Evolutionary conservation across 2,113 vertebrate species (phyloP).

Genomic region (Siniperca knerii): DNA sequence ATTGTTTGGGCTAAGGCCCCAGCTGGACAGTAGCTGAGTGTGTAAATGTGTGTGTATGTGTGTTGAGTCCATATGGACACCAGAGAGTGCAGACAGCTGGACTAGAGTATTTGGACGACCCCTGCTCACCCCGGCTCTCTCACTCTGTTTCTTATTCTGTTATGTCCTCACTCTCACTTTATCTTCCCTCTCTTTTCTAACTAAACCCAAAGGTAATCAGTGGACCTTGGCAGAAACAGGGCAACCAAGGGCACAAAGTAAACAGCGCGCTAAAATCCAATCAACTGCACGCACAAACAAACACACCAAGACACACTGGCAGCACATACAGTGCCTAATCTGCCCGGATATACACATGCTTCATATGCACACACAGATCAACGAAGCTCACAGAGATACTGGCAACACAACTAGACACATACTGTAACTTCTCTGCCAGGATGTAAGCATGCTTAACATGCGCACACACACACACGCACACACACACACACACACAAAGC

Average conservation of each 20-base stretch:
- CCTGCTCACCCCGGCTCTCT: slow-evolving; percentile 39
- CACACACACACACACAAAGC: not conserved
- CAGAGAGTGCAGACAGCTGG: slow-evolving; percentile 64
- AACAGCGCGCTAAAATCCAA: slow-evolving; percentile 63
- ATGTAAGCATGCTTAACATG: slow-evolving; percentile 34
- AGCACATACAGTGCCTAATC: slow-evolving; percentile 26
- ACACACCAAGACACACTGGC: slow-evolving; percentile 21
- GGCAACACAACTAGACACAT: not conserved
- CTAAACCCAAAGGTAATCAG: slow-evolving; percentile 72
- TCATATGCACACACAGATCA: slow-evolving; percentile 19
- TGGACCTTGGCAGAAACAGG: slow-evolving; percentile 57
- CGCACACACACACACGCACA: not conserved
- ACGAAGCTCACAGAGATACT: slow-evolving; percentile 13
- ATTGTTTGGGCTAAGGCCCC: slow-evolving; percentile 65
- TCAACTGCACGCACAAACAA: slow-evolving; percentile 26
- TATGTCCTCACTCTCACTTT: slow-evolving; percentile 42
- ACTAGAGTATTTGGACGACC: slow-evolving; percentile 57
- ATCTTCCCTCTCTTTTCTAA: slow-evolving; percentile 48
- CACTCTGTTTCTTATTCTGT: slow-evolving; percentile 5
- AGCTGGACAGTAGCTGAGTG: slow-evolving; percentile 73
- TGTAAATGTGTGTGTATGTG: slow-evolving; percentile 37
- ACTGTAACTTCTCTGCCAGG: slow-evolving; percentile 19
- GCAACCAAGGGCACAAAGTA: slow-evolving; percentile 67
- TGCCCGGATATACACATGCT: not conserved
- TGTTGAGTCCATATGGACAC: slow-evolving; percentile 64